Base-by-base conservation (phyloP, 1,140 invertebrate genomes). In the Papilio dardanus region DNA sequence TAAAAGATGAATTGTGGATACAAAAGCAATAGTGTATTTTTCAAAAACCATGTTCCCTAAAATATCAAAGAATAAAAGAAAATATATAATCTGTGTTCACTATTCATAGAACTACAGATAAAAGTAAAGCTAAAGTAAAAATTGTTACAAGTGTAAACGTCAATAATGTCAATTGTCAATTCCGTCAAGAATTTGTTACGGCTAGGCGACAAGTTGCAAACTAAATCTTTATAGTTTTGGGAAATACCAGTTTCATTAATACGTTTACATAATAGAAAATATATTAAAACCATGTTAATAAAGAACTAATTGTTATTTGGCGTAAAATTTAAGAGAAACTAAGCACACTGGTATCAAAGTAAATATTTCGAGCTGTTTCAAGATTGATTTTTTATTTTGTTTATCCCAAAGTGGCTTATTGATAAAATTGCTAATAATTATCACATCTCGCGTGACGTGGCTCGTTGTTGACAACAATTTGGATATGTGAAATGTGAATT, bases 381-480 rank as follows among this genome's bases (percentile, higher is more conserved):
- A 79, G 82, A 87, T 88, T 88, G 85, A 88, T 91, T 92, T 90
- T 82, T 91, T 88, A 88, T 90, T 91, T 89, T 88, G 86, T 90
- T 91, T 89, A 83, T 79, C 87, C 85, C 83, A 84, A 88, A 87
- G 89, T 90, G 88, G 91, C 89, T 92, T 92, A 86, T 91, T 92
- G 84, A 83, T 91, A 89, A 83, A 91, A 91, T 91, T 88, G 88
- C 88, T 91, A 84, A 83, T 83, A 86, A 82, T 76, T 88, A 83
- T 88, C 86, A 92, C 88, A 86, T 85, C 86, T 75, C 80, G 83
- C 84, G 89, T 91, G 89, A 87, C 88, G 88, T 90, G 81, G 83
- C 86, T 86, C 77, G 76, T 76, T 87, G 85, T 83, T 80, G 79
- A 80, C 81, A 81, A 86, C 79, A 79, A 87, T 85, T 89, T 81